phyloP scores from a whole-genome alignment of 2,113 vertebrate genomes.

The Dinomys branickii region DNA sequence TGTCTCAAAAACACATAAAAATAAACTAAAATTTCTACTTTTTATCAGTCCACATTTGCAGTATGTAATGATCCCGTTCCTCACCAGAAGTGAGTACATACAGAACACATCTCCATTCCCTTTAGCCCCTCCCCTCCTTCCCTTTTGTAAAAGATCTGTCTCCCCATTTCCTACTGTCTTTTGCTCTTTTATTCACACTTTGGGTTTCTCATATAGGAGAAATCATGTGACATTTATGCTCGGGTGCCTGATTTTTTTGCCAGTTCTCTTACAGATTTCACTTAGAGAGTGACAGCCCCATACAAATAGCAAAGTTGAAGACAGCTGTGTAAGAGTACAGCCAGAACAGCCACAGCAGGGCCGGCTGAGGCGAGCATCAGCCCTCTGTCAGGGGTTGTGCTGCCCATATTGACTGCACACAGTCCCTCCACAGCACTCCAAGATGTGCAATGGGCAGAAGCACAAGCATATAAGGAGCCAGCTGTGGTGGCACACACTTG shows the following conservation, averaged over 20 bases:
- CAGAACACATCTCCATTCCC: neutral
- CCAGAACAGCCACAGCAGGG: neutral
- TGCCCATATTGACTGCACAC: neutral
- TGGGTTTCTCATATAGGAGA: neutral
- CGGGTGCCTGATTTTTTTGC: neutral
- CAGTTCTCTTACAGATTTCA: neutral
- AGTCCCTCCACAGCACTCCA: neutral
- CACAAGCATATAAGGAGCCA: neutral
- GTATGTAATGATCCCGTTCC: neutral
- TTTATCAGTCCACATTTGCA: neutral
- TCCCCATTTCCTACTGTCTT: neutral
- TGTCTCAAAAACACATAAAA: no score
- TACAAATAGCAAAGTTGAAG: conserved; percentile 13
- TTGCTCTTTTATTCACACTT: neutral
- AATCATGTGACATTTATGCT: neutral
- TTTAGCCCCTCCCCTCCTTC: neutral
- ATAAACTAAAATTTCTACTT: neutral
- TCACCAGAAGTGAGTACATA: neutral
- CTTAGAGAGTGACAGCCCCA: neutral
- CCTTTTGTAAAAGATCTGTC: neutral
- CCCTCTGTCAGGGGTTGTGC: neutral
- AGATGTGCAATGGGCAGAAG: neutral
- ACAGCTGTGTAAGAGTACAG: neutral
- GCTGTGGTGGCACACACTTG: neutral
- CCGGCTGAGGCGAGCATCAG: neutral